Evolutionary conservation across 2,797 vertebrate species (phyloP), one percentile per base, ranked within the genome.

Genomic region (Lutjanus argentimaculatus): DNA sequence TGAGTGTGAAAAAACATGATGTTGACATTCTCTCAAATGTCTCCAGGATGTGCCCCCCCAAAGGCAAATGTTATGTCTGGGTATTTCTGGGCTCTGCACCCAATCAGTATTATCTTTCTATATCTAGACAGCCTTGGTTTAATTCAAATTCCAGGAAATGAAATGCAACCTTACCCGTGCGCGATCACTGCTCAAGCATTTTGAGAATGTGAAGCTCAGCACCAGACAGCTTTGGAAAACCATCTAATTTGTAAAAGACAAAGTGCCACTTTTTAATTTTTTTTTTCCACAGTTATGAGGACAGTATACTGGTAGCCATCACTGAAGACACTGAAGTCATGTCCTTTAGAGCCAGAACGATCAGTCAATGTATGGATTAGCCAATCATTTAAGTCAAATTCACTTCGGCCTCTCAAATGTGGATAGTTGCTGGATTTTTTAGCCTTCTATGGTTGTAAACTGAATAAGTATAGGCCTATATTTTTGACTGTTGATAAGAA

Each of bases 91-190:
- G 21, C 55, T 76, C 72, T 77, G 79, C 55, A 25, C 59, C 46
- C 21, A 68, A 72, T 75, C 67, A 19, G 52, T 51, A 15, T 84
- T 79, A 83, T 85, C 80, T 77, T 82, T 80, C 55, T 46, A 46
- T 67, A 80, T 72, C 73, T 62, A 48, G 77, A 72, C 67, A 30
- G 74, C 17, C 75, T 80, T 19, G 61, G 63, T 71, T 88, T 67
- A 22, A 58, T 72, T 84, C 6, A 72, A 78, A 88, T 78, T 80
- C 65, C 59, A 81, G 79, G 88, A 86, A 88, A 86, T 92, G 15
- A 88, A 86, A 84, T 77, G 84, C 48, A 88, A 85, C 77, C 69
- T n/a, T 79, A 78, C 3, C 53, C 58, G 65, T 42, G 25, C 2
- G 62, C 57, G 53, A 82, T 79, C 64, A 53, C 51, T 3, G 55